Evolutionary conservation across 2,888 invertebrate genomes (phyloP), one percentile per base, ranked within the genome.

Genomic region (Tenthredo livida): DNA sequence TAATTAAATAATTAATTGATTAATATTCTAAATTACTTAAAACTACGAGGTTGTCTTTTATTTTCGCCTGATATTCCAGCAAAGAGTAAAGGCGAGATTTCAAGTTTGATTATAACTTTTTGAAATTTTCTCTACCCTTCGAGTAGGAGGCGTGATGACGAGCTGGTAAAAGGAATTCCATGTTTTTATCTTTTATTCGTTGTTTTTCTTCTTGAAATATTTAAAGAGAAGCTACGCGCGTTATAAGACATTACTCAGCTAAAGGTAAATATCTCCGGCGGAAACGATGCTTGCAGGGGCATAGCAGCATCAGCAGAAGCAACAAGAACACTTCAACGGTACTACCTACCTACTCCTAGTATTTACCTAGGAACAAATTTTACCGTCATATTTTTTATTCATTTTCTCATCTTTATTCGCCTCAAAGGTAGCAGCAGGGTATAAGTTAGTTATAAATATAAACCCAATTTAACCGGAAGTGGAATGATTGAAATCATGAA

Each of bases 81-180:
- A 25, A 25, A 12, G 61, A 61, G 25, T 21, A 61, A 61, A 25
- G 61, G n/a, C n/a, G n/a, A 61, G 54, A n/a, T 6, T 65, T 29
- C 17, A 4, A 67, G 33, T 67, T 67, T 33, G 17, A 29, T n/a
- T n/a, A n/a, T 67, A 67, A 67, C 67, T 67, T 67, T 67, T 67
- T 67, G 67, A 33, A 33, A 67, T 67, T 25, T 67, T 67, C 33
- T 67, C 33, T 33, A 67, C 67, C 33, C 33, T 33, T 72, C 6
- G 3, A 37, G 72, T n/a, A 43, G 9, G 21, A 43, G 72, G 72
- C 72, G 43, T 40, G 37, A 43, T 40, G 72, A 40, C 43, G n/a
- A 72, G 40, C 50, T 67, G 67, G 70, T 84, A 70, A 84, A 72
- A 84, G 84, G 84, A 84, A 84, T 84, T 84, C 40, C 84, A 43